Percentiles rank a stretch among this genome's conserved stretches.
These are phyloP conservation scores for Halcyon senegalensis DNA, from an alignment of 2,113 vertebrate genomes.

Conservation along the genomic window DNA sequence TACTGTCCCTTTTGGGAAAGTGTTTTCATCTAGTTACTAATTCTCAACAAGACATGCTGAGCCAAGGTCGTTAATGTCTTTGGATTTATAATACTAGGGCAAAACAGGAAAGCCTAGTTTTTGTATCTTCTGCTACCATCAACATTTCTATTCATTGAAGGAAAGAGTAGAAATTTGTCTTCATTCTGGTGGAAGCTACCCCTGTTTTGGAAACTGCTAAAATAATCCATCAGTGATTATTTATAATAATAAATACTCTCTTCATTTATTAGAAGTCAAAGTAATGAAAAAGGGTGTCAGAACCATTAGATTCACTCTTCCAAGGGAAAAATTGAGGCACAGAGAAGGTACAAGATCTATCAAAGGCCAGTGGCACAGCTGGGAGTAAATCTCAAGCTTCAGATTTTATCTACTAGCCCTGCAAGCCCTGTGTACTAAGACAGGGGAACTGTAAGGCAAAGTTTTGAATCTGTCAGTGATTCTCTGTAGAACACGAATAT, in stretches of 20 bases:
- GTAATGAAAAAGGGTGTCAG: not conserved
- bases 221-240: not conserved
- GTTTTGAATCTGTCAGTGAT: not conserved
- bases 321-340: not conserved
- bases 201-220: not conserved
- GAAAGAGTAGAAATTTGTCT: not conserved
- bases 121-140: not conserved
- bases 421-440: not conserved
- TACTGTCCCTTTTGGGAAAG: not conserved
- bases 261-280: not conserved
- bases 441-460: not conserved
- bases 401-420: not conserved
- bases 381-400: not conserved
- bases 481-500: not conserved
- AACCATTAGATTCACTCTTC: not conserved
- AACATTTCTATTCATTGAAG: not conserved
- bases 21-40: slow-evolving; percentile 17
- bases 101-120: not conserved
- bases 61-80: not conserved
- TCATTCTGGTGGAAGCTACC: not conserved
- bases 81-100: not conserved
- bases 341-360: not conserved
- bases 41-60: not conserved
- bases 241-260: not conserved
- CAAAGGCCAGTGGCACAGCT: not conserved